phyloP scores from a whole-genome alignment of 2,888 invertebrate species.

The Melieria omissa region DNA sequence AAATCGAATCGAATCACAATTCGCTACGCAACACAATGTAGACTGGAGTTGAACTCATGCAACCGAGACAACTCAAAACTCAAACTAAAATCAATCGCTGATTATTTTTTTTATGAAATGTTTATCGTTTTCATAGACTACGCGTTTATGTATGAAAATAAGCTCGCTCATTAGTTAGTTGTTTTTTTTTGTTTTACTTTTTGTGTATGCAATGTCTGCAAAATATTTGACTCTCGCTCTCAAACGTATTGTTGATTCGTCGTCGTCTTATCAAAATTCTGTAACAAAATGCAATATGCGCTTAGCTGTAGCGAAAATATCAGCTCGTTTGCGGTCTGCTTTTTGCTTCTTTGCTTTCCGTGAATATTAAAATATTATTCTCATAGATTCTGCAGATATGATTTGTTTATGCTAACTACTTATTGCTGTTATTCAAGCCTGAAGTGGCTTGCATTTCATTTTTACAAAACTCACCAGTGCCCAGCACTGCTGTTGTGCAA shows the following conservation, averaged over 20 bases:
- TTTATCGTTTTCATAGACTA: background rate
- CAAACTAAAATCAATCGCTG: no score
- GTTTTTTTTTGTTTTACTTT: background rate
- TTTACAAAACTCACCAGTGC: background rate
- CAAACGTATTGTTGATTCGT: background rate
- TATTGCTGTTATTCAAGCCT: slow-evolving; percentile 8
- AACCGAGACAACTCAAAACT: no score
- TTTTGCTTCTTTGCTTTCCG: background rate
- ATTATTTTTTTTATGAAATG: background rate
- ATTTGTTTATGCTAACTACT: slow-evolving; percentile 14
- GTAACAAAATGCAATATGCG: slow-evolving; percentile 3
- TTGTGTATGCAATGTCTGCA: background rate
- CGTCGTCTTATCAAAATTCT: background rate
- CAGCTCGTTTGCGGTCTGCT: background rate
- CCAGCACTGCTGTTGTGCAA: no score
- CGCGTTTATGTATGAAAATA: background rate
- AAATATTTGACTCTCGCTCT: background rate
- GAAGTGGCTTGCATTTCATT: background rate
- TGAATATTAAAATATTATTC: slow-evolving; percentile 2
- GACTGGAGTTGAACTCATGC: no score
- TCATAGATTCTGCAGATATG: background rate
- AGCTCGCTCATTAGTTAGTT: background rate
- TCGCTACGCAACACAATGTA: no score
- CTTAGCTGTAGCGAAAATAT: slow-evolving; percentile 9
- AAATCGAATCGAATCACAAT: no score